These are phyloP conservation scores for Vireo altiloquus DNA, from an alignment of 2,113 vertebrate genomes.

Conservation along the genomic window DNA sequence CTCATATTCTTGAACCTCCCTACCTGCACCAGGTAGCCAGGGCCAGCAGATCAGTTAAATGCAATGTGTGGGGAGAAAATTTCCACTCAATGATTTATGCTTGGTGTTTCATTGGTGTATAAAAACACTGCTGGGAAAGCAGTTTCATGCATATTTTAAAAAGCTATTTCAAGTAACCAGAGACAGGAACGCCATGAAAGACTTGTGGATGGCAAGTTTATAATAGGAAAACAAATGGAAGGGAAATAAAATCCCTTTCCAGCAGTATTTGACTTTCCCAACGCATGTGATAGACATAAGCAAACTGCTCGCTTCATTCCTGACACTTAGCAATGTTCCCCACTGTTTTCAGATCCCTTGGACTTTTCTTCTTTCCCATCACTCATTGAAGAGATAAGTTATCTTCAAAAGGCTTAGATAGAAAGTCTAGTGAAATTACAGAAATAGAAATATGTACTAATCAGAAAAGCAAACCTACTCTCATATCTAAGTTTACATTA, in stretches of 20 bases:
- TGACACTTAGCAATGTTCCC: background rate
- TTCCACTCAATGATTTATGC: background rate
- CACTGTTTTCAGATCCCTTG: background rate
- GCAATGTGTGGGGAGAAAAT: background rate
- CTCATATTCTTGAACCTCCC: background rate
- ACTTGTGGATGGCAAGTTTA: background rate
- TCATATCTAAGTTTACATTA: background rate
- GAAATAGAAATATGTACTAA: background rate
- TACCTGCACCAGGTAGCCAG: background rate
- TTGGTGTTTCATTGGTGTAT: background rate
- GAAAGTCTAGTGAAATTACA: background rate
- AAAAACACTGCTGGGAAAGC: background rate
- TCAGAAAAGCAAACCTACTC: background rate
- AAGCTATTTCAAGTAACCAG: background rate
- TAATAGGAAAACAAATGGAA: background rate
- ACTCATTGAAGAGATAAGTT: background rate
- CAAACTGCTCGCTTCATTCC: background rate
- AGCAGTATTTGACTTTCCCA: background rate
- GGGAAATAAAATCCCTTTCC: background rate
- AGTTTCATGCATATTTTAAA: slow-evolving; percentile 20
- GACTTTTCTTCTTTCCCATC: background rate
- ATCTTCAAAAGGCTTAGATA: background rate
- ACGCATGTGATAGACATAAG: background rate
- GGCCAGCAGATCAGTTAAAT: background rate
- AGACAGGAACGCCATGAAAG: background rate